phyloP scores from a whole-genome alignment of 2,113 vertebrate genomes.

The Grantiella picta region DNA sequence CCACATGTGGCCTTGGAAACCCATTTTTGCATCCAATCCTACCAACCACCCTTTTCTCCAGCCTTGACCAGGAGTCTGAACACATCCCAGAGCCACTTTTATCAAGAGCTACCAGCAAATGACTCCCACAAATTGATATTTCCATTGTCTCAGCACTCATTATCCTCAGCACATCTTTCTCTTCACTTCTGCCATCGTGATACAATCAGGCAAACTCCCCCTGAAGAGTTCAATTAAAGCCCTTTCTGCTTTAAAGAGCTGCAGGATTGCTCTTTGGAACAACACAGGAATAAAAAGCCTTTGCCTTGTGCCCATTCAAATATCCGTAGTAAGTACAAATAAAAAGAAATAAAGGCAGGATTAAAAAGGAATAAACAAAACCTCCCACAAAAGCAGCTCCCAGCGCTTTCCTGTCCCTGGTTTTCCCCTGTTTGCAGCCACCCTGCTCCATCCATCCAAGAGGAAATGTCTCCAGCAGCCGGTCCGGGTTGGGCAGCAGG shows the following conservation, averaged over 20 bases:
- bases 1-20: neutral
- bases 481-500: rapidly evolving
- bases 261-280: neutral
- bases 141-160: neutral
- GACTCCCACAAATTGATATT: neutral
- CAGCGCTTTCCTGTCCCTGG: neutral
- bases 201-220: neutral
- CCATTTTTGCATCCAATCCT: neutral
- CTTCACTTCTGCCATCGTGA: neutral
- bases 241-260: neutral
- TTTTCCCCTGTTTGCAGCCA: neutral
- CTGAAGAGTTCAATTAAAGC: neutral
- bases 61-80: neutral
- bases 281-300: neutral
- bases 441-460: rapidly evolving
- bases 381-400: neutral
- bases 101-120: neutral
- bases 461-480: neutral
- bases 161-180: neutral
- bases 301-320: neutral
- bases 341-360: neutral
- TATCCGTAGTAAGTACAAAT: too few relatives aligned
- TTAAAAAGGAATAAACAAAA: neutral
- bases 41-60: neutral
- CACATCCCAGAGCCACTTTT: neutral